Conservation (phyloP, 2,888 invertebrate genomes). For the Oxytorus armatus region DNA sequence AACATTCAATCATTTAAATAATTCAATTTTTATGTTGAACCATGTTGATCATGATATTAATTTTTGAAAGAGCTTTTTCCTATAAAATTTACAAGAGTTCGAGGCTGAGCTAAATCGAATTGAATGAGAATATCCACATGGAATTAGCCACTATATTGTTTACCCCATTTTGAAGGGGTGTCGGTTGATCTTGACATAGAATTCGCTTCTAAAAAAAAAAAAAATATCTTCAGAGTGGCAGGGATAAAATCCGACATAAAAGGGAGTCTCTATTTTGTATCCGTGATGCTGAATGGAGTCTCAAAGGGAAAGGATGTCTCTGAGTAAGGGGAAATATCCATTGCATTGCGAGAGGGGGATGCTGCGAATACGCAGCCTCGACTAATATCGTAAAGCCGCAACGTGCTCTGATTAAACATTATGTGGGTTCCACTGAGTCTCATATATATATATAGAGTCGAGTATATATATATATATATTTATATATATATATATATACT, state of each 20-base stretch:
- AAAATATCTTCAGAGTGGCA: conserved; percentile 10
- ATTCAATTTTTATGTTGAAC: neutral
- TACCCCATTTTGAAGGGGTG: neutral
- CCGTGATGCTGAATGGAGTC: conserved; percentile 52
- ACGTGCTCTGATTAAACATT: conserved; percentile 84
- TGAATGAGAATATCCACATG: neutral
- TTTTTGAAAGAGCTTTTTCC: neutral
- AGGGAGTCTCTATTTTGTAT: conserved; percentile 41
- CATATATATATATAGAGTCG: conserved; percentile 60
- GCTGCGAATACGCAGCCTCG: conserved; percentile 65
- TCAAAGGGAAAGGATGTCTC: conserved; percentile 65
- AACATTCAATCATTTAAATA: neutral
- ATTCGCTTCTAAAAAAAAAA: conserved; percentile 33
- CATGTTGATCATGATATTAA: neutral
- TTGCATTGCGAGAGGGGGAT: conserved; percentile 64
- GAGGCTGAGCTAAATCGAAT: neutral
- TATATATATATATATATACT: neutral
- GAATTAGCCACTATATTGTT: neutral
- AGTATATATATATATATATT: conserved; percentile 19
- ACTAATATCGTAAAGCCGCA: conserved; percentile 84
- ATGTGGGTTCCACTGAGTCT: conserved; percentile 80
- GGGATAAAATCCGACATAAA: conserved; percentile 44
- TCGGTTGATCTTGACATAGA: neutral
- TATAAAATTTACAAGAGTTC: neutral
- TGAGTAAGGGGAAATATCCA: conserved; percentile 66